Percentiles rank a stretch among this genome's conserved stretches.
phyloP scores from a whole-genome alignment of 1,140 invertebrate species.

The Drosophila melanogaster region Release_6_plus_ISO1_MT NT_033777.3:28683501-28684000 shows the following conservation, averaged over 20 bases:
- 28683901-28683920: conserved; percentile 37
- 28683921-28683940: conserved; percentile 12
- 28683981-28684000: conserved; percentile 63
- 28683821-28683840: conserved; percentile 42
- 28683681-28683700: conserved; percentile 36
- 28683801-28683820: conserved; percentile 18
- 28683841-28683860: conserved; percentile 47
- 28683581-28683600: conserved; percentile 54
- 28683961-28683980: conserved; percentile 18
- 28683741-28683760: conserved; percentile 75
- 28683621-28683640: conserved; percentile 69
- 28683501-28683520: conserved; percentile 42
- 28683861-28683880: conserved; percentile 68
- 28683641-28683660: conserved; percentile 64
- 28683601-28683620: conserved; percentile 63
- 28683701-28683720: conserved; percentile 68
- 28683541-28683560: conserved; percentile 62
- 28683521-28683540: conserved; percentile 76
- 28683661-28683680: conserved; percentile 81
- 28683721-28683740: conserved; percentile 61
- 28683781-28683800: conserved; percentile 19
- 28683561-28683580: conserved; percentile 44
- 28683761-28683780: conserved; percentile 60
- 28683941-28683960: conserved; percentile 24
- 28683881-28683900: conserved; percentile 14